phyloP scores from a whole-genome alignment of 2,113 vertebrate species.

The Potamarius usumacintae region DNA sequence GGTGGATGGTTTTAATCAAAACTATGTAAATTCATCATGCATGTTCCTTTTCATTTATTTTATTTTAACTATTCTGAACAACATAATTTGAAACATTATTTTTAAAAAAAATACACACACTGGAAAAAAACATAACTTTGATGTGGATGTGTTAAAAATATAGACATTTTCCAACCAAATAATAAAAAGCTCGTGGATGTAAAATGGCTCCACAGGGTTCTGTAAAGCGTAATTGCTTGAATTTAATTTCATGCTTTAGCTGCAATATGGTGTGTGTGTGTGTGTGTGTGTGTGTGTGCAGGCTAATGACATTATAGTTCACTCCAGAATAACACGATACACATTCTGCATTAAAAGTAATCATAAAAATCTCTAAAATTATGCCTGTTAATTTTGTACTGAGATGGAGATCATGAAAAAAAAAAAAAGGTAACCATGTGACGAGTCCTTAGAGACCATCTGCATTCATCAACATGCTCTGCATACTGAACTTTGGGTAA shows the following conservation, averaged over 20 bases:
- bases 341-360: not conserved
- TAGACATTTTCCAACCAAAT: not conserved
- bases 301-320: not conserved
- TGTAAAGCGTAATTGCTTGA: slow-evolving; percentile 15
- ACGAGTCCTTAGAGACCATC: not conserved
- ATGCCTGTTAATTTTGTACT: not conserved
- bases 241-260: slow-evolving; percentile 34
- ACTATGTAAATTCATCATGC: not conserved
- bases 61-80: not conserved
- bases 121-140: no score
- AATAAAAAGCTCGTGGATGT: slow-evolving; percentile 16
- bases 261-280: not conserved
- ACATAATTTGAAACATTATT: not conserved
- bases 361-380: not conserved
- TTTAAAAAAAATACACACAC: not conserved
- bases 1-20: not conserved
- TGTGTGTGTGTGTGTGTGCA: not conserved
- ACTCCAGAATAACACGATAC: not conserved
- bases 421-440: not conserved
- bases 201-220: slow-evolving; percentile 11
- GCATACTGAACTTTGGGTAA: not conserved
- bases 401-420: not conserved
- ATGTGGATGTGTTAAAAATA: not conserved
- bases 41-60: not conserved
- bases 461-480: slow-evolving; percentile 9